A percentile compares a stretch with the other conserved stretches of the same genome.
Evolutionary conservation across 2,888 invertebrate species (phyloP).

Genomic region (Drosophila melanosoma): DNA sequence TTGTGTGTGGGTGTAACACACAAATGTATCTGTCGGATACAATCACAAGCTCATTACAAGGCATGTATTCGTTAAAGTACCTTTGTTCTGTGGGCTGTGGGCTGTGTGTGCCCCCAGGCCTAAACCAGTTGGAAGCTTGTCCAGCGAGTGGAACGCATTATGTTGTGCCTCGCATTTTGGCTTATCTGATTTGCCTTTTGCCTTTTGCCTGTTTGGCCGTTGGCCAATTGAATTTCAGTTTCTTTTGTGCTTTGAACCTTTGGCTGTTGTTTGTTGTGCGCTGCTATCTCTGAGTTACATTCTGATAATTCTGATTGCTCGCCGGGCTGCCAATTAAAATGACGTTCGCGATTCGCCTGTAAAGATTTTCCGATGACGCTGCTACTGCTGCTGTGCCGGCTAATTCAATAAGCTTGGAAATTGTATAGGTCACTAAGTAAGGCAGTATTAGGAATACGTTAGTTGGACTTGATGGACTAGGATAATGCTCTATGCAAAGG

Average conservation of each 20-base stretch:
- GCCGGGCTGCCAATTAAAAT: slow-evolving; percentile 73
- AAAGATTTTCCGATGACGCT: slow-evolving; percentile 33
- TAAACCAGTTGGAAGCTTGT: slow-evolving; percentile 47
- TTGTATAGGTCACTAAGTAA: slow-evolving; percentile 44
- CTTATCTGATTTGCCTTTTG: slow-evolving; percentile 74
- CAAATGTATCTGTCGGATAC: slow-evolving; percentile 74
- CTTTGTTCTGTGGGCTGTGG: slow-evolving; percentile 20
- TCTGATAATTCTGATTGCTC: slow-evolving; percentile 55
- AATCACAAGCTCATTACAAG: slow-evolving; percentile 75
- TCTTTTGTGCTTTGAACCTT: slow-evolving; percentile 53
- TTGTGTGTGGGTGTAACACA: slow-evolving; percentile 37
- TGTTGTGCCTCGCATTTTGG: slow-evolving; percentile 52
- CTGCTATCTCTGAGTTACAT: slow-evolving; percentile 52
- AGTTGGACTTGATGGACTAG: neutral
- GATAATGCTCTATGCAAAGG: neutral
- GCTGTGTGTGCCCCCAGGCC: slow-evolving; percentile 9
- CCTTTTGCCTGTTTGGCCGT: slow-evolving; percentile 31
- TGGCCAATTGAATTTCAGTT: slow-evolving; percentile 58
- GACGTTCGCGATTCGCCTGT: slow-evolving; percentile 55
- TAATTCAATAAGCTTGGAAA: slow-evolving; percentile 68
- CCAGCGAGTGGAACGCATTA: slow-evolving; percentile 55
- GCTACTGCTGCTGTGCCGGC: slow-evolving; percentile 20
- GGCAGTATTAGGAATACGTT: neutral
- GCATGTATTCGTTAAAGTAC: slow-evolving; percentile 37
- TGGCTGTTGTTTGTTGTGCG: neutral